Base-by-base conservation (phyloP, 2,113 vertebrate species). In the Calidris pygmaea region DNA sequence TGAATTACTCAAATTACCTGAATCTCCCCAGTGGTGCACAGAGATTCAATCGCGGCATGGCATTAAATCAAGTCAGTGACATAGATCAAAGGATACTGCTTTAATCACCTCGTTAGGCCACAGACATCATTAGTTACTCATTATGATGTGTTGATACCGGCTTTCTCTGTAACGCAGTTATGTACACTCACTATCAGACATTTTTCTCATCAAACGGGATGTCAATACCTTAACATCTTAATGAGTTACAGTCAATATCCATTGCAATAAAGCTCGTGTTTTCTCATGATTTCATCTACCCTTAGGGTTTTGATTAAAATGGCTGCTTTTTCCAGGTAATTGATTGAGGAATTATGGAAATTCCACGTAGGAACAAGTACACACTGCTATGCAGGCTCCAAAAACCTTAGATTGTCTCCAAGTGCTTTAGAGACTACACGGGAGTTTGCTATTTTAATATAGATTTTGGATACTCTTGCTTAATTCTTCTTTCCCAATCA, bases 211-310 rank as follows among this genome's bases (percentile, higher is more conserved):
- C 96, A 96, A 97, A 85, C 0, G 85, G 81, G 67, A 87, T 95
- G 96, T 96, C 96, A 95, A 95, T 97, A 96, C 89, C 74, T 95
- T 96, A 97, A 95, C 96, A 89, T 97, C 96, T 97, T 96, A 97
- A 97, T 96, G 96, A 97, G 96, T 96, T 96, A 96, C 94, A 97
- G 96, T 97, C 96, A 95, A 97, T 97, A 97, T 79, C 93, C 91
- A 74, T 85, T 93, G 96, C 93, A 94, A 93, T 96, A 95, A 96
- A 94, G 95, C 95, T 79, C 17, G 1, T 94, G 91, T 95, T 93
- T 96, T 95, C 95, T 87, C 84, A 89, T 96, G 87, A 95, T 97
- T 97, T 96, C 85, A 89, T 95, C 96, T 96, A 83, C 94, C 96
- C 96, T 95, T 55, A 92, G 96, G 96, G 96, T 96, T 96, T 96